Evolutionary conservation across 2,113 vertebrate genomes (phyloP).

Genomic region (Oryzias celebensis): DNA sequence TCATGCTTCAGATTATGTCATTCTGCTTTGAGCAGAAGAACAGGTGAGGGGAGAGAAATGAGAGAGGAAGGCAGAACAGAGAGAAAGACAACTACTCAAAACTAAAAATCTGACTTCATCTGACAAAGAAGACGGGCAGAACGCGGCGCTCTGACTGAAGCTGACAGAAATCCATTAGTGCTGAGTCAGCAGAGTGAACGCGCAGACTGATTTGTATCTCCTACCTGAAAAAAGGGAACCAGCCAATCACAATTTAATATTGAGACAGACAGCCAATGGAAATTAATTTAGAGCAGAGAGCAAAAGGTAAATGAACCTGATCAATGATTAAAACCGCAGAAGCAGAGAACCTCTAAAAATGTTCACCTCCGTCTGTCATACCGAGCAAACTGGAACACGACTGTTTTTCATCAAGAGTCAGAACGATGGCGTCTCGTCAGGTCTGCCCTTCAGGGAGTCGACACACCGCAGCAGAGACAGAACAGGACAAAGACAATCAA

Average conservation of each 20-base stretch:
- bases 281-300: conserved; percentile 55
- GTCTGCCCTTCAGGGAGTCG: too few species aligned
- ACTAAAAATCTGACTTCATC: background rate
- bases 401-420: too few species aligned
- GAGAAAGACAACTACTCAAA: background rate
- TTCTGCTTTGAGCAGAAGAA: conserved; percentile 9
- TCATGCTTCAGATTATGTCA: conserved; percentile 58
- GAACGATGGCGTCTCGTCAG: too few species aligned
- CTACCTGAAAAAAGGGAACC: conserved; percentile 21
- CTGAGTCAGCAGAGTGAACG: conserved; percentile 43
- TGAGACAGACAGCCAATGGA: conserved; percentile 53
- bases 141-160: conserved; percentile 20
- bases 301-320: conserved; percentile 34
- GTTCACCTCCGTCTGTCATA: too few species aligned
- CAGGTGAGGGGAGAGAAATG: background rate
- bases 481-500: too few species aligned
- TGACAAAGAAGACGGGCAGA: background rate
- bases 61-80: background rate
- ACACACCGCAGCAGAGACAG: too few species aligned
- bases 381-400: too few species aligned
- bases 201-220: conserved; percentile 44
- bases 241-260: conserved; percentile 59
- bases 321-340: too few species aligned
- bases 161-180: conserved; percentile 50
- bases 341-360: too few species aligned